A percentile compares a stretch with the other conserved stretches of the same genome.
Evolutionary conservation across 2,113 vertebrate genomes (phyloP).

Genomic region (Promerops cafer): DNA sequence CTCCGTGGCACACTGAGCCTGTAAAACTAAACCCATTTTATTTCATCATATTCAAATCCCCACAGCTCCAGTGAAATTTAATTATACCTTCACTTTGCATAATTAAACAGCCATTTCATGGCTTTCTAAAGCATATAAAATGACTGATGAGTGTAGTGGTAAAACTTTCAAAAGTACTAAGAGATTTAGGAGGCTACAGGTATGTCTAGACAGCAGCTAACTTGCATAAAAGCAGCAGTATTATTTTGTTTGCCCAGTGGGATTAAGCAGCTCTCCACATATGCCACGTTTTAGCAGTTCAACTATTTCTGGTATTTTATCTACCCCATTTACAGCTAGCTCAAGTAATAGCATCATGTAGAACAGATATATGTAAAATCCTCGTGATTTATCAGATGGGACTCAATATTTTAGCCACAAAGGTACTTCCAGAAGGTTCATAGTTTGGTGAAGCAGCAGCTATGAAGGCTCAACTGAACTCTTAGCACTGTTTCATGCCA

Average conservation of each 20-base stretch:
- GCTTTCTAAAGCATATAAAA: conserved; percentile 50
- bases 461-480: neutral
- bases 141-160: neutral
- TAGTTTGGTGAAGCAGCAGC: neutral
- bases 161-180: conserved; percentile 41
- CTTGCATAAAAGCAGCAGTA: neutral
- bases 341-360: neutral
- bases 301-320: neutral
- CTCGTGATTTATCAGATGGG: neutral
- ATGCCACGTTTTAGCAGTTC: neutral
- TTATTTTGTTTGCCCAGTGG: neutral
- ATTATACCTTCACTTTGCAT: conserved; percentile 60
- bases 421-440: neutral
- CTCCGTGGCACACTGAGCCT: neutral
- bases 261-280: neutral
- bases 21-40: conserved; percentile 52
- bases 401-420: neutral
- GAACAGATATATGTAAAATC: neutral
- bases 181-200: conserved; percentile 23
- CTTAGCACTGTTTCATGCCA: neutral
- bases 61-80: conserved; percentile 53
- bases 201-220: conserved; percentile 31
- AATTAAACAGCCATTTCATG: conserved; percentile 47
- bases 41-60: conserved; percentile 60
- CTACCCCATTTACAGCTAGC: neutral